These are phyloP conservation scores for Melieria omissa DNA, from an alignment of 2,888 invertebrate genomes.

Conservation along the genomic window DNA sequence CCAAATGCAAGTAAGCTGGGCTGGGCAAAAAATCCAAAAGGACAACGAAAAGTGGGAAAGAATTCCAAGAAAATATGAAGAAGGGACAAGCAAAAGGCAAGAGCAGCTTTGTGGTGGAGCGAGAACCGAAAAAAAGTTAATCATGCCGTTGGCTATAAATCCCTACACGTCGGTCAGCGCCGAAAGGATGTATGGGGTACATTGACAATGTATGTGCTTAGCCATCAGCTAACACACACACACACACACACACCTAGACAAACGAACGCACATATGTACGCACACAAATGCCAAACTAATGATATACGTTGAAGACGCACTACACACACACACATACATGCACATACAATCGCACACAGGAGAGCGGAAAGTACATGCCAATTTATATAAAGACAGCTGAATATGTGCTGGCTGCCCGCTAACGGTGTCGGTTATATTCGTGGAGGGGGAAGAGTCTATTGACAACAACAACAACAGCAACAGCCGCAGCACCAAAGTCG, in stretches of 20 bases:
- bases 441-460: not conserved
- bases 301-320: constrained; percentile 7
- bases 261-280: not conserved
- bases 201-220: constrained; percentile 20
- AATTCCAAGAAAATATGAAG: not conserved
- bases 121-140: constrained; percentile 33
- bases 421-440: too few relatives aligned
- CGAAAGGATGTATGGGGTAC: not conserved
- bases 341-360: not conserved
- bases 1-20: not conserved
- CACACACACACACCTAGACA: constrained; percentile 8
- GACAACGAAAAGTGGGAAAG: not conserved
- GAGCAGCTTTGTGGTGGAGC: not conserved
- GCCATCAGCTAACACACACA: constrained; percentile 19
- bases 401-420: too few relatives aligned
- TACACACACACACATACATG: not conserved
- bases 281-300: constrained; percentile 22
- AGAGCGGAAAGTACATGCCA: not conserved
- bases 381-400: too few relatives aligned
- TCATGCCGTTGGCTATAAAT: constrained; percentile 36
- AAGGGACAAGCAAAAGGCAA: not conserved
- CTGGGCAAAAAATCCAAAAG: not conserved
- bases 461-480: constrained; percentile 32
- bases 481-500: constrained; percentile 28
- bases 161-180: constrained; percentile 11